Base-by-base conservation (phyloP, 2,888 invertebrate species). In the Harpalus rufipes region DNA sequence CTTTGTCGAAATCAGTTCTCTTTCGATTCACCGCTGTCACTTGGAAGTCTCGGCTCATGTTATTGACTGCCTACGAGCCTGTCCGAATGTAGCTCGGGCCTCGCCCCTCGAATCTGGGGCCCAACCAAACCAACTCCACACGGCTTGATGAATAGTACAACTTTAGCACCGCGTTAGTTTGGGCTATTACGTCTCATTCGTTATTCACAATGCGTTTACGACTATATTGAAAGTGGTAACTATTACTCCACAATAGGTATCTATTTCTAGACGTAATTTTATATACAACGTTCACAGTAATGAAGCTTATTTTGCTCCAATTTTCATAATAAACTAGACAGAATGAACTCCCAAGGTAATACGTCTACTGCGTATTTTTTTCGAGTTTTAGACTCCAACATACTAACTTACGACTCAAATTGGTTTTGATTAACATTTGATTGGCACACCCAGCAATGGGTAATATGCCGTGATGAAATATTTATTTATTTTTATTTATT, bases 51-150 rank as follows among this genome's bases (percentile, higher is more conserved):
- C 44, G 44, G 44, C 44, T 44, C 44, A 8, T 51, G 44, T 51
- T 51, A 51, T 51, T 51, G 44, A 51, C 44, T 51, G 44, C 44
- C 44, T 51, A 51, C 44, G 44, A 51, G 44, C 10, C 44, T 51
- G 44, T 51, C 44, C 44, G 44, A 51, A 51, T 51, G 44, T 51
- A 10, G 44, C 44, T 51, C 44, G 44, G 44, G 44, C 44, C 44
- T 51, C 44, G 44, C 44, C 44, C 44, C 44, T 51, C 44, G 44
- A 51, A 51, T 51, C 44, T 51, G 44, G 44, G 44, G 44, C 44
- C 44, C 44, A 51, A 51, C 32, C 32, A 4, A 32, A 32, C 32
- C 32, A 32, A 32, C 32, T 5, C 32, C 32, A 32, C 32, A 32
- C 44, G 44, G 1, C 44, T 7, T 51, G 44, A 51, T 51, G 44